Conservation (phyloP, 2,797 vertebrate genomes). For the Syndactyla subalaris region DNA sequence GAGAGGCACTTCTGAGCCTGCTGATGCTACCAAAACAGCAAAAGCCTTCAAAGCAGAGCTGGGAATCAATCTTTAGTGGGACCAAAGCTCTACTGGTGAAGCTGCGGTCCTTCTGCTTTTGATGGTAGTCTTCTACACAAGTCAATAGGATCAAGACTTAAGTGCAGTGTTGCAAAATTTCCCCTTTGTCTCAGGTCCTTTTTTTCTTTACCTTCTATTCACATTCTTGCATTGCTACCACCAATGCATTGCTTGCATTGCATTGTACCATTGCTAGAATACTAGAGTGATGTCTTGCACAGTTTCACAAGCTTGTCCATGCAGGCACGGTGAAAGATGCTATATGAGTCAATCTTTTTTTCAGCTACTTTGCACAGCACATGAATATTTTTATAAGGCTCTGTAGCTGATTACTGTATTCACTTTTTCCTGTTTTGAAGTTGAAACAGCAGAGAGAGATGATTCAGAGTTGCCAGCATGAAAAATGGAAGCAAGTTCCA, state of each 20-base stretch:
- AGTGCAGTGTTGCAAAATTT: background rate
- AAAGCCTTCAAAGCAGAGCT: background rate
- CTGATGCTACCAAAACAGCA: background rate
- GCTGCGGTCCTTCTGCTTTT: background rate
- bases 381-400: conserved; percentile 5
- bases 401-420: background rate
- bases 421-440: conserved; percentile 56
- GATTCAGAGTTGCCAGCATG: conserved; percentile 23
- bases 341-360: background rate
- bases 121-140: background rate
- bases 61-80: background rate
- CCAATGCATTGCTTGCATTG: no score
- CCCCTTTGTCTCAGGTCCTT: background rate
- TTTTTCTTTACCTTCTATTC: background rate
- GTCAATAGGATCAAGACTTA: background rate
- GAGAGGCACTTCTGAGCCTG: background rate
- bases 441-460: conserved; percentile 17
- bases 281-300: background rate
- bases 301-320: background rate
- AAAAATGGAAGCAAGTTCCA: conserved; percentile 35
- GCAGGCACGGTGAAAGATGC: background rate
- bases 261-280: no score
- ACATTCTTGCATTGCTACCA: background rate
- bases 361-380: background rate
- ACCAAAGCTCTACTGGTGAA: background rate